These are phyloP conservation scores for Sarcophaga rosellei DNA, from an alignment of 2,888 invertebrate species.

Conservation along the genomic window DNA sequence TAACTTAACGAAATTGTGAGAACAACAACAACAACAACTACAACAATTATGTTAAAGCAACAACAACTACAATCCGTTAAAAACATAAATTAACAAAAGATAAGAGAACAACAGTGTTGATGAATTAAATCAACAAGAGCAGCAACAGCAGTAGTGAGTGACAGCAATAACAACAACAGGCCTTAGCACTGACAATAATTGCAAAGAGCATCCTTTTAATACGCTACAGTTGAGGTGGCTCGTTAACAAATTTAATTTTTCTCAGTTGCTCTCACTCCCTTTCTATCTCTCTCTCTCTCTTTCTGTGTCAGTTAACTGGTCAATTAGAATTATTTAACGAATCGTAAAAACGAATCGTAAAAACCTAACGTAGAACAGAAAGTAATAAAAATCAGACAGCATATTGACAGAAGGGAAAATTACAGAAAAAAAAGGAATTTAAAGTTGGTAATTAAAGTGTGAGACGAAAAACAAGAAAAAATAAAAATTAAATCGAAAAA, in stretches of 20 bases:
- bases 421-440: neutral
- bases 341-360: slow-evolving; percentile 21
- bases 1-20: neutral
- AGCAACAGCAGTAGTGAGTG: neutral
- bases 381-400: neutral
- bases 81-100: neutral
- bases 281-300: neutral
- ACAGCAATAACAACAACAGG: neutral
- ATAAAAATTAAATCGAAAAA: too few relatives aligned
- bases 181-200: neutral
- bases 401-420: neutral
- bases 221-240: neutral
- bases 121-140: neutral
- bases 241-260: neutral
- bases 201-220: neutral
- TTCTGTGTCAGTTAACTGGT: neutral
- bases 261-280: neutral
- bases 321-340: slow-evolving; percentile 59
- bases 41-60: neutral
- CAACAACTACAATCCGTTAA: neutral
- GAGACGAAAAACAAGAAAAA: neutral
- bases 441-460: neutral
- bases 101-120: neutral
- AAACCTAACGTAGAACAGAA: neutral
- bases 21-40: neutral